Evolutionary conservation across 2,888 invertebrate species (phyloP).

Genomic region (Hydrotaea cyrtoneurina): DNA sequence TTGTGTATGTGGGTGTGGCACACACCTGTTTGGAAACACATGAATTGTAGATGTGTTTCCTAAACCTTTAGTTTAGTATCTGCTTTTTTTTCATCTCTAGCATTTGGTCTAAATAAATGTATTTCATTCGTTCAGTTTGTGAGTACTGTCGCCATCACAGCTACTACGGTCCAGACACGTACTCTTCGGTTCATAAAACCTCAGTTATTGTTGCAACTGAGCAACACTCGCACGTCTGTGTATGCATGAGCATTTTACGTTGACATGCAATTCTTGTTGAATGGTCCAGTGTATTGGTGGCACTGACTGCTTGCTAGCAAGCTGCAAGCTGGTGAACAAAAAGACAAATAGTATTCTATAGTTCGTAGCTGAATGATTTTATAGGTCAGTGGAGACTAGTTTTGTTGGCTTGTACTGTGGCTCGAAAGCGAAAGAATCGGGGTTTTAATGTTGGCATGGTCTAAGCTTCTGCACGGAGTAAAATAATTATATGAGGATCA

Average conservation of each 20-base stretch:
- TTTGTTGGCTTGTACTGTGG: constrained; percentile 31
- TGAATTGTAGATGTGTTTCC: no score
- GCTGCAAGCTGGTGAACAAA: no score
- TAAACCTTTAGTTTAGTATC: not conserved
- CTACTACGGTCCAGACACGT: not conserved
- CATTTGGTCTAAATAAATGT: not conserved
- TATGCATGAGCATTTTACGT: not conserved
- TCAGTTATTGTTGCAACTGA: not conserved
- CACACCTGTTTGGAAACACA: no score
- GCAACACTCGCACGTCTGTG: not conserved
- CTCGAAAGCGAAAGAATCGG: no score
- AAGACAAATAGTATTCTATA: not conserved
- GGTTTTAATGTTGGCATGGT: no score
- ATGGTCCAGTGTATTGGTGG: no score
- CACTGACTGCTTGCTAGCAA: no score
- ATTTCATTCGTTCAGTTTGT: not conserved
- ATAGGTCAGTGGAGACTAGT: constrained; percentile 69
- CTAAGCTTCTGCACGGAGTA: no score
- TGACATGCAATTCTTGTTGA: not conserved
- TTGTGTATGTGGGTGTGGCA: not conserved
- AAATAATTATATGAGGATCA: no score
- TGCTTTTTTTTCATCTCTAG: not conserved
- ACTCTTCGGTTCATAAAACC: not conserved
- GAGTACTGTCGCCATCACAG: no score
- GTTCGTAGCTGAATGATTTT: constrained; percentile 59